phyloP scores from a whole-genome alignment of 64 coral and sea anemone genomes.

The Porites australiensis region DNA sequence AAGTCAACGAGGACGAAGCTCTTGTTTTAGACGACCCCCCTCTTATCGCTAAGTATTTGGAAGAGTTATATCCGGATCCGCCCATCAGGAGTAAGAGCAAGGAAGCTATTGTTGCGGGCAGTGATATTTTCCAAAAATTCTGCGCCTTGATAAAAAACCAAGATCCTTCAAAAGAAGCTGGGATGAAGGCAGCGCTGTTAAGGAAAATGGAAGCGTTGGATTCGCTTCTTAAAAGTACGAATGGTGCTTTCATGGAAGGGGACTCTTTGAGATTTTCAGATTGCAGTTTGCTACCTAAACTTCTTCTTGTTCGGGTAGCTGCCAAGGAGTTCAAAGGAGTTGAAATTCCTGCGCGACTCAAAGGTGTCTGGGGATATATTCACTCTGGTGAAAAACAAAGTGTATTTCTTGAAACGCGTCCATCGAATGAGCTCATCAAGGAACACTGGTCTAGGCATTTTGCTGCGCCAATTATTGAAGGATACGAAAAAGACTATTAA shows the following conservation, averaged over 20 bases:
- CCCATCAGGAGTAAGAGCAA: slow-evolving; percentile 29
- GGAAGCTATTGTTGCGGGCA: slow-evolving; percentile 54
- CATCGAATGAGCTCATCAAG: slow-evolving; percentile 38
- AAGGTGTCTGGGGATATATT: slow-evolving; percentile 39
- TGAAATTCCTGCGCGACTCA: slow-evolving; percentile 7
- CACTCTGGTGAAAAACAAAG: slow-evolving; percentile 23
- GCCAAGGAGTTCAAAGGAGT: slow-evolving; percentile 34
- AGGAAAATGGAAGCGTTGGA: slow-evolving; percentile 45
- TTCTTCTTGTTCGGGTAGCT: slow-evolving; percentile 31
- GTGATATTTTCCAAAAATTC: slow-evolving; percentile 57
- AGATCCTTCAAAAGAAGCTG: slow-evolving; percentile 42
- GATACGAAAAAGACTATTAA: neutral
- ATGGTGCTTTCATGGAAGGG: slow-evolving; percentile 7
- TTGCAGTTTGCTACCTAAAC: slow-evolving; percentile 33
- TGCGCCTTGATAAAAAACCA: slow-evolving; percentile 71
- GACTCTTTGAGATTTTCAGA: slow-evolving; percentile 33
- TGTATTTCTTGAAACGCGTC: slow-evolving; percentile 4
- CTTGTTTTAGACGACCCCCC: slow-evolving; percentile 36
- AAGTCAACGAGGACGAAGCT: slow-evolving; percentile 14
- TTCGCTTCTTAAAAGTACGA: neutral
- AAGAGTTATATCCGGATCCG: neutral
- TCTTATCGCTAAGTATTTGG: slow-evolving; percentile 19
- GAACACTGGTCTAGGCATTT: slow-evolving; percentile 44
- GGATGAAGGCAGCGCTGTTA: slow-evolving; percentile 45
- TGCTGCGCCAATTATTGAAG: slow-evolving; percentile 24